A percentile compares a stretch with the other conserved stretches of the same genome.
Evolutionary conservation across 1,140 invertebrate species (phyloP).

Genomic region (Lepeophtheirus salmonis): DNA sequence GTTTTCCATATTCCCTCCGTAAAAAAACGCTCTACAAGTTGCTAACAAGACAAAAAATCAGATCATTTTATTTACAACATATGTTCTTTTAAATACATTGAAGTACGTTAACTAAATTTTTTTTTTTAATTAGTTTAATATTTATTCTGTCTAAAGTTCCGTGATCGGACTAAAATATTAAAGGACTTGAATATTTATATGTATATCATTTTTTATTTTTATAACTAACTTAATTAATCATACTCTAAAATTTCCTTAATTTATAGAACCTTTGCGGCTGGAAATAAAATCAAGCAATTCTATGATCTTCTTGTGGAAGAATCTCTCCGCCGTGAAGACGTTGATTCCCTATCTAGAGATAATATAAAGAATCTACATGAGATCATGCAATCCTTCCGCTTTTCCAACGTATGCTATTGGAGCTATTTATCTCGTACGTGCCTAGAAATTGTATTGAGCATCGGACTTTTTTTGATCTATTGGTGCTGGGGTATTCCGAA

Average conservation of each 20-base stretch:
- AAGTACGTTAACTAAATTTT: no score
- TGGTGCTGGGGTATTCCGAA: slow-evolving; percentile 17
- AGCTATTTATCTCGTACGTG: slow-evolving; percentile 11
- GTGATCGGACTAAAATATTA: no score
- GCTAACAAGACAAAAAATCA: no score
- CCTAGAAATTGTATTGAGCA: slow-evolving; percentile 11
- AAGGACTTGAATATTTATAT: no score
- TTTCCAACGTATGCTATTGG: slow-evolving; percentile 17
- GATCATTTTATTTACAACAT: no score
- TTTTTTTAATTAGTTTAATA: no score
- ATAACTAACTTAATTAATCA: no score
- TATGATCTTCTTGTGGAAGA: slow-evolving; percentile 15
- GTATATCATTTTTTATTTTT: no score
- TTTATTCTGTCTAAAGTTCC: no score
- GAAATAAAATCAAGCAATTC: slow-evolving; percentile 18
- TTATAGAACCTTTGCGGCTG: slow-evolving; percentile 16
- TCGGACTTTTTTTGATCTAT: slow-evolving; percentile 16
- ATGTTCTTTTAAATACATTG: no score
- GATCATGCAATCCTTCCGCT: slow-evolving; percentile 16
- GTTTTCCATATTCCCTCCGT: no score
- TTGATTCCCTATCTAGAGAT: slow-evolving; percentile 7
- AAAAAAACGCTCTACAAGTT: no score
- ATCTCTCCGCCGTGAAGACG: slow-evolving; percentile 9
- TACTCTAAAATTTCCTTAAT: neutral
- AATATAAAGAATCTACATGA: slow-evolving; percentile 18